Evolutionary conservation across 2,888 invertebrate genomes (phyloP).

Genomic region (Tinea trinotella): DNA sequence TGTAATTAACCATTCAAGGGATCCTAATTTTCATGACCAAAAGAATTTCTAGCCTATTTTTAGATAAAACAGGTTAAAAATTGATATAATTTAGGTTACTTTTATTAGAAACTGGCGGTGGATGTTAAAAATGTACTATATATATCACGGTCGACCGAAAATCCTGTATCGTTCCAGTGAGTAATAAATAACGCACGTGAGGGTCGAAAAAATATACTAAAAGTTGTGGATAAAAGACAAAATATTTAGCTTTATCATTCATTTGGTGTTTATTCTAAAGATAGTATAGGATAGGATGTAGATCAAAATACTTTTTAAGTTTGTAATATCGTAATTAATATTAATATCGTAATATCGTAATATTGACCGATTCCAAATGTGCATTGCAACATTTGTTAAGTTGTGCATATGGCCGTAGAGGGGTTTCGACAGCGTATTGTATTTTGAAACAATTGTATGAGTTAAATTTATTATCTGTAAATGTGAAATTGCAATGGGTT

Average conservation of each 20-base stretch:
- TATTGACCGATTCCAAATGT: too few species aligned
- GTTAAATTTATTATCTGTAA: too few species aligned
- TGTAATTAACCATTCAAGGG: too few species aligned
- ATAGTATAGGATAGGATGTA: neutral
- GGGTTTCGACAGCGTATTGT: too few species aligned
- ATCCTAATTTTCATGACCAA: too few species aligned
- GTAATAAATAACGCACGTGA: constrained; percentile 9
- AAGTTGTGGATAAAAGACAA: neutral
- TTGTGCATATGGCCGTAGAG: too few species aligned
- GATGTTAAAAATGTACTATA: constrained; percentile 8
- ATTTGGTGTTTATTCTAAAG: neutral
- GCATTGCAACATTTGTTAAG: too few species aligned
- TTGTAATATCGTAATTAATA: neutral
- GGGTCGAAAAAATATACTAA: neutral
- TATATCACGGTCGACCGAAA: constrained; percentile 10
- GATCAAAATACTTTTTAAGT: neutral
- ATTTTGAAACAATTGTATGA: too few species aligned
- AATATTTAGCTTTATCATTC: neutral
- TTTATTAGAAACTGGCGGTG: neutral
- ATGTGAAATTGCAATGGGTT: too few species aligned
- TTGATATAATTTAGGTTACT: neutral
- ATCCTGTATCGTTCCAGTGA: neutral
- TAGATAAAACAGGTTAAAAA: too few species aligned
- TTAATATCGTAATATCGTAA: neutral
- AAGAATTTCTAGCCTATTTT: too few species aligned